Evolutionary conservation across 2,888 invertebrate species (phyloP), one percentile per base, ranked within the genome.

Genomic region (Troides oblongomaculatus): DNA sequence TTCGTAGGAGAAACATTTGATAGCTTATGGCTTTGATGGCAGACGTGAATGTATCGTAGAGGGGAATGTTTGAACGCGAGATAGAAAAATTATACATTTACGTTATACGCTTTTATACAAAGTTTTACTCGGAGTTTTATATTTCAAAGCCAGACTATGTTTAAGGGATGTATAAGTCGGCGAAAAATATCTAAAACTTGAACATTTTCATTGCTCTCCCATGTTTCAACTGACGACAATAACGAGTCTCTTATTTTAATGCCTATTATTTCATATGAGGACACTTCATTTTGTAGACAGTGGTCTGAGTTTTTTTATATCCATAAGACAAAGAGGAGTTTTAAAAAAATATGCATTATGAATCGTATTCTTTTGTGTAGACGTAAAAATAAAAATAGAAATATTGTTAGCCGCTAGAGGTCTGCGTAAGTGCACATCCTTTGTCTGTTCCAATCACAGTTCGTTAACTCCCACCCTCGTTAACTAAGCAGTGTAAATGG

Each of bases 1-100:
- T 84, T 86, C 78, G 77, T 78, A 84, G 84, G 81, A 83, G 85
- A 87, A 88, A 88, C n/a, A 90, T 90, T 90, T 90, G 87, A 90
- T 90, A 84, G 87, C 86, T 86, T 87, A 86, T 84, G 84, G 83
- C 85, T 83, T 81, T 84, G 84, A 86, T 87, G 81, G 77, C 79
- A 77, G 79, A 80, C 80, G 83, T 72, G 76, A 78, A 79, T 77
- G 77, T 76, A 66, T 43, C 56, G 17, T 25, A 46, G 39, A 56
- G 57, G 80, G 69, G 81, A 79, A 80, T 75, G 76, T 76, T 81
- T 78, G 69, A 69, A 75, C 70, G 72, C 70, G 70, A 60, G 56
- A 72, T 74, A 76, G 75, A 68, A 69, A 64, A 68, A 63, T 39
- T 62, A 46, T 62, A 21, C 21, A 30, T 67, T 62, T 53, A 53